These are phyloP conservation scores for Drosophila malerkotliana DNA, from an alignment of 1,140 invertebrate species.

Conservation along the genomic window DNA sequence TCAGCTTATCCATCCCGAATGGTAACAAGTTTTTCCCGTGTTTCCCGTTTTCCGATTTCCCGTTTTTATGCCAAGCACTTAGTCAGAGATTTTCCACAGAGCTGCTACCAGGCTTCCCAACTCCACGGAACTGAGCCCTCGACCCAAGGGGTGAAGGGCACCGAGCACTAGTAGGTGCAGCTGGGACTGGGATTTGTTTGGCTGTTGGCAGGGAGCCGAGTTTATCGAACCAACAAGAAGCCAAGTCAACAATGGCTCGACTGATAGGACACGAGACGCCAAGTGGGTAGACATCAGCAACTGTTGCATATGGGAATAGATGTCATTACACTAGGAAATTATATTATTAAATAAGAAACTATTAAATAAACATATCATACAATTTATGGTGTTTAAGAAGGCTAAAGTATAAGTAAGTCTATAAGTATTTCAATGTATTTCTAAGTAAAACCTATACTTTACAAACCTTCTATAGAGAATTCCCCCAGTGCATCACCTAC, in stretches of 20 bases:
- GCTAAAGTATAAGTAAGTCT: too few relatives aligned
- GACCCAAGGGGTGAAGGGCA: conserved; percentile 2
- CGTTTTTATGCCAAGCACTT: conserved; percentile 61
- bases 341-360: not conserved
- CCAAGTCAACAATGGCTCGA: conserved; percentile 41
- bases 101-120: conserved; percentile 26
- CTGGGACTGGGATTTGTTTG: conserved; percentile 44
- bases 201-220: conserved; percentile 46
- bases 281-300: conserved; percentile 14
- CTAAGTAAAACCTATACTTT: too few relatives aligned
- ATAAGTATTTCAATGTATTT: too few relatives aligned
- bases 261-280: conserved; percentile 12
- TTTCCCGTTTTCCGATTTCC: not conserved
- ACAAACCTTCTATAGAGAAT: not conserved
- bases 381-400: too few relatives aligned
- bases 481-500: not conserved
- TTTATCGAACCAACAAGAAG: conserved; percentile 75
- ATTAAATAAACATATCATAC: too few relatives aligned
- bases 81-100: conserved; percentile 24
- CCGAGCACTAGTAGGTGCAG: conserved; percentile 26
- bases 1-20: conserved; percentile 63
- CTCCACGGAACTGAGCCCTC: conserved; percentile 48
- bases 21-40: conserved; percentile 70
- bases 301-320: conserved; percentile 40
- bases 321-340: not conserved